Percentiles rank a stretch among this genome's conserved stretches.
phyloP scores from a whole-genome alignment of 1,140 invertebrate genomes.

The Cyrtorhinus lividipennis region DNA sequence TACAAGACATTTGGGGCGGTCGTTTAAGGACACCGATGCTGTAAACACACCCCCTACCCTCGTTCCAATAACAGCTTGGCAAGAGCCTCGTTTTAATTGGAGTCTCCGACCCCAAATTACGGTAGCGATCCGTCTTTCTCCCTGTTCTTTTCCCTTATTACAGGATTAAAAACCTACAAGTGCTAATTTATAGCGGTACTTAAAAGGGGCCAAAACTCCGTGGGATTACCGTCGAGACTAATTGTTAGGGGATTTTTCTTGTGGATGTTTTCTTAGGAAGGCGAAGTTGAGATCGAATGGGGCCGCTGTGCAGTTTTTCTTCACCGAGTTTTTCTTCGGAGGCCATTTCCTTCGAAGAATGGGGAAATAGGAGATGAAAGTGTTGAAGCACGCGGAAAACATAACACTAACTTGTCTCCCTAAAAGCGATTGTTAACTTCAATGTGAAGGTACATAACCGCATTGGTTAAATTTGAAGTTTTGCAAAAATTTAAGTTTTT shows the following conservation, averaged over 20 bases:
- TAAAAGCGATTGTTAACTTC: too few species aligned
- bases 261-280: background rate
- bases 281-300: background rate
- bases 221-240: conserved; percentile 17
- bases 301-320: background rate
- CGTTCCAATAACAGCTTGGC: conserved; percentile 6
- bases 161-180: conserved; percentile 21
- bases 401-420: too few species aligned
- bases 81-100: conserved; percentile 8
- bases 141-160: conserved; percentile 10
- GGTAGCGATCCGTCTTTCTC: conserved; percentile 11
- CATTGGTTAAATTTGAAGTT: too few species aligned
- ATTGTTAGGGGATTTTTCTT: conserved; percentile 16
- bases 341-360: too few species aligned
- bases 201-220: background rate
- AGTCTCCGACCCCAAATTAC: conserved; percentile 16
- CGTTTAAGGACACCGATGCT: conserved; percentile 16
- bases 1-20: conserved; percentile 13
- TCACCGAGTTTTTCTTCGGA: too few species aligned
- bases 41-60: conserved; percentile 12
- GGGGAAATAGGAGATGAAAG: too few species aligned
- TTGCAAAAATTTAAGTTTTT: too few species aligned
- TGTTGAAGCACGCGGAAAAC: too few species aligned
- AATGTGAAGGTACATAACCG: too few species aligned
- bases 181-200: conserved; percentile 18